Evolutionary conservation across 1,140 invertebrate genomes (phyloP).

Genomic region (Dysdera silvatica): DNA sequence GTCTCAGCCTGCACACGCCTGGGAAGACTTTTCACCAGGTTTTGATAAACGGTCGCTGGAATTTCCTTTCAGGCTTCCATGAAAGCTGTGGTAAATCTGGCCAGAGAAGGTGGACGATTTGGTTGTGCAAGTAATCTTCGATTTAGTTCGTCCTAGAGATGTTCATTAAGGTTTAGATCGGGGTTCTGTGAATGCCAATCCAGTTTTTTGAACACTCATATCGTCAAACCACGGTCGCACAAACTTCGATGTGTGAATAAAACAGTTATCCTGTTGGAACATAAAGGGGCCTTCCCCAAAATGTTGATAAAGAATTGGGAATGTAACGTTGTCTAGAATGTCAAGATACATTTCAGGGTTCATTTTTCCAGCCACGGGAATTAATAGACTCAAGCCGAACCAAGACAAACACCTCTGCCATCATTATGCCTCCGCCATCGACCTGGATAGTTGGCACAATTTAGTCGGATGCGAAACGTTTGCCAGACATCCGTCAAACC

Average conservation of each 20-base stretch:
- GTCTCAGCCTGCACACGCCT: no score
- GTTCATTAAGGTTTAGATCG: no score
- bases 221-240: no score
- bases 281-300: background rate
- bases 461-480: background rate
- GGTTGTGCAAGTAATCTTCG: no score
- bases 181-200: no score
- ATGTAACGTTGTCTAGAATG: conserved; percentile 1
- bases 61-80: no score
- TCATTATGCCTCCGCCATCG: background rate
- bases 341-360: background rate
- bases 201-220: no score
- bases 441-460: background rate
- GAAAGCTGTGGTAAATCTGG: no score
- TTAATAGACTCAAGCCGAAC: background rate
- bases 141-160: no score
- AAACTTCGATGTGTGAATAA: conserved; percentile 2
- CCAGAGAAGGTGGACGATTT: no score
- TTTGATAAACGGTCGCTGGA: no score
- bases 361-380: conserved; percentile 1
- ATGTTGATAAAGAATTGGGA: background rate
- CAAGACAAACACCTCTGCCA: background rate
- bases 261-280: background rate
- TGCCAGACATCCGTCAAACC: background rate
- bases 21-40: no score